phyloP scores from a whole-genome alignment of 1,140 invertebrate genomes.

The Ceratina calcarata region DNA sequence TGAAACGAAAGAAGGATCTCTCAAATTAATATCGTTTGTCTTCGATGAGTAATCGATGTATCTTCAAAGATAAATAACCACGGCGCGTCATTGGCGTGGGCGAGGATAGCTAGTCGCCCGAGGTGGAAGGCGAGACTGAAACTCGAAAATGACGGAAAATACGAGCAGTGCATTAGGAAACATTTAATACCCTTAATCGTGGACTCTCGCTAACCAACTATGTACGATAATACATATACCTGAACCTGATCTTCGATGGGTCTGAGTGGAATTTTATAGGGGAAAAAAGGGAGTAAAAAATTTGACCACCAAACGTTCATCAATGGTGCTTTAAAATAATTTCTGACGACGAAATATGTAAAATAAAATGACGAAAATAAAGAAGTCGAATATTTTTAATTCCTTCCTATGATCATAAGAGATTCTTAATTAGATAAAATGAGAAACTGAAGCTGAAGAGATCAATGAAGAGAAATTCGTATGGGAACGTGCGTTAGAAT shows the following conservation, averaged over 20 bases:
- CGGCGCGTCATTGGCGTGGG: slow-evolving; percentile 30
- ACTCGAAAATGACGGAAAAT: slow-evolving; percentile 21
- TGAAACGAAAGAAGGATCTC: slow-evolving; percentile 9
- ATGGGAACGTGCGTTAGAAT: no score
- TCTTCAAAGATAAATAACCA: slow-evolving; percentile 44
- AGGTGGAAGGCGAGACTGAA: slow-evolving; percentile 3
- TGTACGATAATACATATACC: slow-evolving; percentile 3
- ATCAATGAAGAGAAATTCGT: no score
- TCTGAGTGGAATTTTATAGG: neutral
- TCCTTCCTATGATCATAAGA: no score
- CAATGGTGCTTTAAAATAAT: no score
- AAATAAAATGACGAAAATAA: no score
- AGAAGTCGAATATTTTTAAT: no score
- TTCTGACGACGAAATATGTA: no score
- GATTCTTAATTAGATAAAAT: no score
- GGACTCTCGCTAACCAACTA: slow-evolving; percentile 38
- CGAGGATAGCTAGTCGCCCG: slow-evolving; percentile 3
- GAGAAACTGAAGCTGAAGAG: no score
- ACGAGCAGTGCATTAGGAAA: slow-evolving; percentile 30
- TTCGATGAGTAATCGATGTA: slow-evolving; percentile 45
- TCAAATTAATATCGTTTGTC: slow-evolving; percentile 41
- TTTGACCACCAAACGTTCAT: neutral
- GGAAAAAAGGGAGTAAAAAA: slow-evolving; percentile 13
- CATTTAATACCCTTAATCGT: slow-evolving; percentile 59
- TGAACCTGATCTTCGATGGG: slow-evolving; percentile 5